These are phyloP conservation scores for Furcula furcula DNA, from an alignment of 2,888 invertebrate genomes.

Conservation along the genomic window DNA sequence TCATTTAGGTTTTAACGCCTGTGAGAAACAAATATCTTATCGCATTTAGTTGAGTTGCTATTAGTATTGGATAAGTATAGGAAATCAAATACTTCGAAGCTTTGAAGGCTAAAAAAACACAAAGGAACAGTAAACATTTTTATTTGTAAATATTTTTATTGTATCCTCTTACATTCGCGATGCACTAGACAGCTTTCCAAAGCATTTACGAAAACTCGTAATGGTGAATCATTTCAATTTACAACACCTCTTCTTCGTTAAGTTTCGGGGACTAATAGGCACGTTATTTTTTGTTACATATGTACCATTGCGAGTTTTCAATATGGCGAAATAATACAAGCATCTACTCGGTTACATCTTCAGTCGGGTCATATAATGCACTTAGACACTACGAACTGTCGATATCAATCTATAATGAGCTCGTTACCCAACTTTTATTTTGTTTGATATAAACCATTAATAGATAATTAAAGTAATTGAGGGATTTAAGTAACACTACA, in stretches of 20 bases:
- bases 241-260: slow-evolving; percentile 3
- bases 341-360: slow-evolving; percentile 45
- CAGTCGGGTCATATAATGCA: slow-evolving; percentile 68
- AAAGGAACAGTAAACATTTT: slow-evolving; percentile 78
- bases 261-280: slow-evolving; percentile 35
- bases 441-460: no score
- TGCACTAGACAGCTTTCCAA: slow-evolving; percentile 58
- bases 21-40: no score
- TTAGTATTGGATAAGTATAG: no score
- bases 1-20: no score
- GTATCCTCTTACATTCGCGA: slow-evolving; percentile 72
- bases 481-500: no score
- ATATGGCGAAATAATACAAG: slow-evolving; percentile 55
- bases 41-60: no score
- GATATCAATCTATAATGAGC: slow-evolving; percentile 47
- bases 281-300: slow-evolving; percentile 30
- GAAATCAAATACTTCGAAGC: no score
- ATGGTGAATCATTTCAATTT: slow-evolving; percentile 25
- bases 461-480: no score
- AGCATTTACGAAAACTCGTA: slow-evolving; percentile 52
- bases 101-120: slow-evolving; percentile 58
- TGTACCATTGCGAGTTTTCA: slow-evolving; percentile 50
- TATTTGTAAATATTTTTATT: slow-evolving; percentile 79
- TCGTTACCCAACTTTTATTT: slow-evolving; percentile 26
- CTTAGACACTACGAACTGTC: slow-evolving; percentile 53